These are phyloP conservation scores for Myripristis jacobus DNA, from an alignment of 2,797 vertebrate species.

Conservation along the genomic window DNA sequence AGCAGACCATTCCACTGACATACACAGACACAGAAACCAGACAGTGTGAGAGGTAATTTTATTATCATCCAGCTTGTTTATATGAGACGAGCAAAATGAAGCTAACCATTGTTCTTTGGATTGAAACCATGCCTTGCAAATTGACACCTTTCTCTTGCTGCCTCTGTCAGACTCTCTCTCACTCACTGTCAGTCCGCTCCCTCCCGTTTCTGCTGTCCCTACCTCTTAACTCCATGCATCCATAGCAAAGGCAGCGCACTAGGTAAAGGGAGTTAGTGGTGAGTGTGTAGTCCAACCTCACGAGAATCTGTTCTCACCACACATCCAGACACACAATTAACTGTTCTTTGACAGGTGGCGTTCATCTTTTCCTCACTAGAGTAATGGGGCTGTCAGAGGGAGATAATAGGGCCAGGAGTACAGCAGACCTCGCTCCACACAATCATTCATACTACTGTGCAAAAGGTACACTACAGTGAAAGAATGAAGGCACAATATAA, in stretches of 20 bases:
- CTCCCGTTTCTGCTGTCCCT: conserved; percentile 24
- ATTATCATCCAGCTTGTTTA: not conserved
- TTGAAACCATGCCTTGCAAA: conserved; percentile 16
- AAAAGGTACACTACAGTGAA: conserved; percentile 51
- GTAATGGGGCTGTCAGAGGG: conserved; percentile 97
- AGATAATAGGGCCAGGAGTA: conserved; percentile 94
- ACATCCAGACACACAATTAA: conserved; percentile 99
- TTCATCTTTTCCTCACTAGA: conserved; percentile 96
- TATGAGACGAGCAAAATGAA: conserved; percentile 5
- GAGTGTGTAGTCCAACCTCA: conserved; percentile 50
- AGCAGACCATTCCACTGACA: not conserved
- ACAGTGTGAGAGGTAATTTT: conserved; percentile 1
- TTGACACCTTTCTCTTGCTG: conserved; percentile 7
- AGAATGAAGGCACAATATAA: conserved; percentile 30
- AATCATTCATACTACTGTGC: conserved; percentile 64
- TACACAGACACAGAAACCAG: conserved; percentile 19
- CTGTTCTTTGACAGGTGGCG: conserved; percentile 94
- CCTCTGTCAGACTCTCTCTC: conserved; percentile 27
- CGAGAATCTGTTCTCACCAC: conserved; percentile 70
- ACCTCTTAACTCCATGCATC: conserved; percentile 5
- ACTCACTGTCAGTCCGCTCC: conserved; percentile 7
- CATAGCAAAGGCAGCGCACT: conserved; percentile 16
- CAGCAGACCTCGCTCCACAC: conserved; percentile 54
- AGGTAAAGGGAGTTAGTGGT: conserved; percentile 54
- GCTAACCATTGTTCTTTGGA: conserved; percentile 15